Percentiles rank a stretch among this genome's conserved stretches.
phyloP scores from a whole-genome alignment of 2,113 vertebrate species.

The Chrysochloris asiatica region DNA sequence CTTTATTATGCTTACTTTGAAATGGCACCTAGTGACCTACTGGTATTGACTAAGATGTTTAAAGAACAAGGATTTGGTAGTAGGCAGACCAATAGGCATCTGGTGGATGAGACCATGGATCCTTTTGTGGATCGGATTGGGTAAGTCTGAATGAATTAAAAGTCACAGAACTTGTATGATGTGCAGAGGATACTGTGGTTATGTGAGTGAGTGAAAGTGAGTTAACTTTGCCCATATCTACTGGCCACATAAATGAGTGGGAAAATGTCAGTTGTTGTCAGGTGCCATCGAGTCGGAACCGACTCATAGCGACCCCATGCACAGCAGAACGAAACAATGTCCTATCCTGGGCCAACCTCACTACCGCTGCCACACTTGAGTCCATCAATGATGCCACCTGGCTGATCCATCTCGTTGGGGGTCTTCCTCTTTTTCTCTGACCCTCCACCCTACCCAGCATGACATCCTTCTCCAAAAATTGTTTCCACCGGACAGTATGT shows the following conservation, averaged over 20 bases:
- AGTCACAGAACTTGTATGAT: not conserved
- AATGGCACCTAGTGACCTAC: conserved; percentile 91
- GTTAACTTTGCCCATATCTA: not conserved
- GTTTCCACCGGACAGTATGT: no score
- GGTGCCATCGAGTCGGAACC: no score
- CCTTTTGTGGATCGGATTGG: conserved; percentile 94
- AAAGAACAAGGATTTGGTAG: conserved; percentile 96
- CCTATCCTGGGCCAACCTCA: no score
- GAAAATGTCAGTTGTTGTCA: no score
- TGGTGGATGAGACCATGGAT: conserved; percentile 97
- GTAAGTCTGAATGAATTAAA: conserved; percentile 81
- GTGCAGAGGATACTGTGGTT: not conserved
- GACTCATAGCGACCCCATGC: no score
- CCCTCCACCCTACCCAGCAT: no score
- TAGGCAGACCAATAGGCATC: conserved; percentile 95
- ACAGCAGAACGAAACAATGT: no score
- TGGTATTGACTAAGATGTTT: conserved; percentile 93
- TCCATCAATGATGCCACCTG: no score
- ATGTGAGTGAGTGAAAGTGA: not conserved
- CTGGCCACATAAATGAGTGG: not conserved
- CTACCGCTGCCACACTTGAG: no score
- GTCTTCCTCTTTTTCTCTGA: no score
- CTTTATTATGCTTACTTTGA: conserved; percentile 98
- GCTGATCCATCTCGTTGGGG: no score
- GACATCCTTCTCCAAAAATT: no score